Evolutionary conservation across 35 echinoderm and acorn worm genomes (phyloP), one percentile per base, ranked within the genome.

Genomic region (Apostichopus japonicus): DNA sequence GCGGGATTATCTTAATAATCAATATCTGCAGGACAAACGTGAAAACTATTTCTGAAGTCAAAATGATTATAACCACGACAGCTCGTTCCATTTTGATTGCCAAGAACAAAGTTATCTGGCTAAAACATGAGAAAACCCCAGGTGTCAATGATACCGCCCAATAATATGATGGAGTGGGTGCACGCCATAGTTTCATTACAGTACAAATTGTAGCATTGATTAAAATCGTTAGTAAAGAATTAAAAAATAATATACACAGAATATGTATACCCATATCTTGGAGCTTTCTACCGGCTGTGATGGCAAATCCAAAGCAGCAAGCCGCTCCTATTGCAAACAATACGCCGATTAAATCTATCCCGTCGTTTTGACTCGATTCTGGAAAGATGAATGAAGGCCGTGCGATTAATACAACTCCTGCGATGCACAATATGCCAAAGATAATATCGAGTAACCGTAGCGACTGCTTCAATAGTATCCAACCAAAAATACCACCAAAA

Each of bases 11-110:
- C 11, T 72, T 5, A 23, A 72, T 22, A 23, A 89, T 89, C 3
- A 55, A 24, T 11, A 89, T 67, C 22, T 89, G 86, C 86, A 89
- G 7, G 24, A 71, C 65, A 44, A 89, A 89, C 24, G 86, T 89
- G 21, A 89, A 65, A 27, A 89, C 70, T 6, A 89, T 72, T 27
- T 89, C 86, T 25, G 57, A 44, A 11, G 86, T 89, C 19, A 63
- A 27, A 24, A 72, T 23, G 0, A 89, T 89, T 44, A 62, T 67
- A 15, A 89, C 86, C 9, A 67, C 14, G 24, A 89, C 57, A 5
- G 86, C 86, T 23, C 56, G 57, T 89, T 89, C 86, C 17, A 71
- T 72, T 23, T 89, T 63, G 24, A 89, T 17, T 8, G 86, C 86
- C 19, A 24, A 22, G 17, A 63, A 89, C 16, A 89, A 14, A 9